phyloP scores from a whole-genome alignment of 2,113 vertebrate species.

The Spilogale gracilis region DNA sequence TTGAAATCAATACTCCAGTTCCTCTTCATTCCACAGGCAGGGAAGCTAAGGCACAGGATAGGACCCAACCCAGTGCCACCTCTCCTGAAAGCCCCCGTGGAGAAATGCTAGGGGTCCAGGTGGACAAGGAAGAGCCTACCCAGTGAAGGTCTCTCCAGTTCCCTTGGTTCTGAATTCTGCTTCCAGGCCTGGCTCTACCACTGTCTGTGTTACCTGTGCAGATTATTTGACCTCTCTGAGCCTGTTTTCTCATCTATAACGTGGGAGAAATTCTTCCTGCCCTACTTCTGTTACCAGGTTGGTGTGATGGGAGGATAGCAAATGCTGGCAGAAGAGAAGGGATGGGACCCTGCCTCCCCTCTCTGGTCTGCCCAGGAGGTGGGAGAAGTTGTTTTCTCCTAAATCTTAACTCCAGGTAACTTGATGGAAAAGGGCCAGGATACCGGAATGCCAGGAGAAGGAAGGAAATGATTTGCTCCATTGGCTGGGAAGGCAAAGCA shows the following conservation, averaged over 20 bases:
- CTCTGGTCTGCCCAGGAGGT: background rate
- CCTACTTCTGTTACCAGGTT: background rate
- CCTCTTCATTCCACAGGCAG: background rate
- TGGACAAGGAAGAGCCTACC: background rate
- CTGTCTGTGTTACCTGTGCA: background rate
- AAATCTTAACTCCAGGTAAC: constrained; percentile 46
- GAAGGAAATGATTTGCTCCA: background rate
- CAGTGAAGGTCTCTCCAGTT: background rate
- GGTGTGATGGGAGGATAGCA: background rate
- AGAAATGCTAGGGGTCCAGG: background rate
- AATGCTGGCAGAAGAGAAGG: background rate
- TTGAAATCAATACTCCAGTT: background rate
- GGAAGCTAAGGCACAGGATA: background rate
- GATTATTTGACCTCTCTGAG: constrained; percentile 37
- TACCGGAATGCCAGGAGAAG: constrained; percentile 36
- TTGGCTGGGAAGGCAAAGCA: background rate
- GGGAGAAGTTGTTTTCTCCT: constrained; percentile 56
- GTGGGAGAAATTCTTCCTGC: background rate
- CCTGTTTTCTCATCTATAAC: constrained; percentile 3
- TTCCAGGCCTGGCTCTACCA: background rate
- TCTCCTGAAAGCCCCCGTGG: background rate
- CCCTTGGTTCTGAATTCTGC: background rate
- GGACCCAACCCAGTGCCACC: background rate
- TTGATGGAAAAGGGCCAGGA: constrained; percentile 43
- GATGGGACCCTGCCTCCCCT: background rate